Evolutionary conservation across 2,888 invertebrate genomes (phyloP).

Genomic region (Drymonia ruficornis): DNA sequence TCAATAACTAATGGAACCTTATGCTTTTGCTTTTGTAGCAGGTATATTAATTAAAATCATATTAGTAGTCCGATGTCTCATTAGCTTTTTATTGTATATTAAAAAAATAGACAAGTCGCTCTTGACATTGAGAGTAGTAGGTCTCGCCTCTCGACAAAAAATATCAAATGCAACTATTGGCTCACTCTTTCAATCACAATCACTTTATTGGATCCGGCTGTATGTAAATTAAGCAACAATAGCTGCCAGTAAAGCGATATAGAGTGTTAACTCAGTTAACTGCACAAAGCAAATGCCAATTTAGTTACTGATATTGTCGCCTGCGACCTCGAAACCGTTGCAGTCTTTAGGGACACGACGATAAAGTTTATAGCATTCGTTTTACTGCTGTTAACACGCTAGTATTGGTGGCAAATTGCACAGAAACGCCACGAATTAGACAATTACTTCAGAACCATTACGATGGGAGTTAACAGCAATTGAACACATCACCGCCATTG

Average conservation of each 20-base stretch:
- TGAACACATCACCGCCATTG: conserved; percentile 23
- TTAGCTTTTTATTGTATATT: not conserved
- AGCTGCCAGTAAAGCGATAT: not conserved
- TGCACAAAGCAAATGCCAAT: conserved; percentile 7
- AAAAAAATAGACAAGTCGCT: not conserved
- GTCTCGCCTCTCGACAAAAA: not conserved
- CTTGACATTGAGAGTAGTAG: conserved; percentile 6
- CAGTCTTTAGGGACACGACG: conserved; percentile 9
- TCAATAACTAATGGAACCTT: not conserved
- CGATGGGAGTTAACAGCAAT: conserved; percentile 32
- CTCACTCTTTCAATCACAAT: conserved; percentile 2
- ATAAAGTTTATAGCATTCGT: conserved; percentile 6
- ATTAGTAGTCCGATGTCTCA: not conserved
- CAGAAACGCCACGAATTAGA: conserved; percentile 14
- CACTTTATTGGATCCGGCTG: conserved; percentile 6
- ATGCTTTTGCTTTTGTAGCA: not conserved
- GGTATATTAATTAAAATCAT: not conserved
- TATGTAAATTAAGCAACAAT: conserved; percentile 6
- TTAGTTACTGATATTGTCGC: conserved; percentile 12
- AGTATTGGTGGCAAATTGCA: conserved; percentile 11
- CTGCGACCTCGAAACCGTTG: conserved; percentile 4
- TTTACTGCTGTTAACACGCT: conserved; percentile 8
- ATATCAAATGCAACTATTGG: conserved; percentile 4
- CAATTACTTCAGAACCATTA: conserved; percentile 24
- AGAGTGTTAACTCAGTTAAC: not conserved